A percentile compares a stretch with the other conserved stretches of the same genome.
Conservation (phyloP, 2,888 invertebrate genomes). For the Dorcus hopei region DNA sequence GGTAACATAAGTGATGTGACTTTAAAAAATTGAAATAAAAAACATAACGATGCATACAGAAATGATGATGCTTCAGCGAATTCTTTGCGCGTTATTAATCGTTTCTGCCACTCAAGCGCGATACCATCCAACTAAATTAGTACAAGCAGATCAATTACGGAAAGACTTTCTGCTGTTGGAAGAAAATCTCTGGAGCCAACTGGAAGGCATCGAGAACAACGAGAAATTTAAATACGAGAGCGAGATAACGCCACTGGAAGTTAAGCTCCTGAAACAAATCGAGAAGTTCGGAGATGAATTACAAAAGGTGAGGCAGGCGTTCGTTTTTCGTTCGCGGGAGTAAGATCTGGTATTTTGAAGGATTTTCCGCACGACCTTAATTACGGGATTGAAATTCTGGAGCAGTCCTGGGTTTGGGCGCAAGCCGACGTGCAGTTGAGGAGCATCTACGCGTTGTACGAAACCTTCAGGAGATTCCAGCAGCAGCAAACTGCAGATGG, state of each 20-base stretch:
- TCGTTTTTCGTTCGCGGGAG: background rate
- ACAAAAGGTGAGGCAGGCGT: slow-evolving; percentile 38
- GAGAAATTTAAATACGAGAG: slow-evolving; percentile 14
- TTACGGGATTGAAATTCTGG: slow-evolving; percentile 33
- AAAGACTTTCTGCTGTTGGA: slow-evolving; percentile 59
- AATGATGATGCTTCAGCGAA: too few species aligned
- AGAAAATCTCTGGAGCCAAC: slow-evolving; percentile 46
- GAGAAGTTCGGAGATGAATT: slow-evolving; percentile 55
- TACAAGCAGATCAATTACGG: slow-evolving; percentile 58
- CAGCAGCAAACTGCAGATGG: slow-evolving; percentile 41
- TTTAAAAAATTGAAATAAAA: too few species aligned
- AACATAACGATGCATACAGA: too few species aligned
- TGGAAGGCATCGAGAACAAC: slow-evolving; percentile 28
- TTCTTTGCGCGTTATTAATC: too few species aligned
- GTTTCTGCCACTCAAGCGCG: background rate
- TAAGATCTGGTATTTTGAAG: slow-evolving; percentile 14
- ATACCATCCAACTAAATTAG: slow-evolving; percentile 3
- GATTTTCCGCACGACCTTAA: slow-evolving; percentile 33
- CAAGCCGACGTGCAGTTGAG: slow-evolving; percentile 60
- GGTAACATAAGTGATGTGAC: too few species aligned
- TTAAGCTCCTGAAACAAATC: slow-evolving; percentile 59
- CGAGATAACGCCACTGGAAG: slow-evolving; percentile 46
- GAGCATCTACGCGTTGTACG: slow-evolving; percentile 64
- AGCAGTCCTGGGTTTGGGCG: slow-evolving; percentile 63
- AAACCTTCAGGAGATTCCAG: slow-evolving; percentile 63